A percentile compares a stretch with the other conserved stretches of the same genome.
These are phyloP conservation scores for Danionella dracula DNA, from an alignment of 2,797 vertebrate species.

Conservation along the genomic window DNA sequence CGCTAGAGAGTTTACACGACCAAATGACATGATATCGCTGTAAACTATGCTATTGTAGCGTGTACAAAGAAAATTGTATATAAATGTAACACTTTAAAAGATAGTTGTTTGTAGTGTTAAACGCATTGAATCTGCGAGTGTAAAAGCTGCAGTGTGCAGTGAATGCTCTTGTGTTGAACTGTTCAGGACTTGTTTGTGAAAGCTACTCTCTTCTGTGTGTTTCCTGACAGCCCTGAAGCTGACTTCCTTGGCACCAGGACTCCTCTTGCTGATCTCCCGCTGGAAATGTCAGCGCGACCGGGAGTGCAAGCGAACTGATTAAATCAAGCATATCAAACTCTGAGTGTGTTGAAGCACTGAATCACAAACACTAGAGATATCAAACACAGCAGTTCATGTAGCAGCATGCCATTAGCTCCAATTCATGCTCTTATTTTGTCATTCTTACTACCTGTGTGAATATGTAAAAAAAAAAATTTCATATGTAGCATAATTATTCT, in stretches of 20 bases:
- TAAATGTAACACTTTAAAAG: no score
- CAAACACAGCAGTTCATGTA: constrained; percentile 95
- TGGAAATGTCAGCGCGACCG: not conserved
- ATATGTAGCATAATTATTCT: constrained; percentile 75
- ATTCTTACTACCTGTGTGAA: constrained; percentile 77
- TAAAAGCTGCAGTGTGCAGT: no score
- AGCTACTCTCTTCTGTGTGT: not conserved
- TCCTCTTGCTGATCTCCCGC: not conserved
- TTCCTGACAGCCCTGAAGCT: constrained; percentile 68
- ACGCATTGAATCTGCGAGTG: no score
- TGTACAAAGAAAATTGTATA: no score
- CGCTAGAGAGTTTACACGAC: no score
- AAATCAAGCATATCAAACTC: constrained; percentile 77
- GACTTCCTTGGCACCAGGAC: constrained; percentile 54
- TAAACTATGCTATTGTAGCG: no score
- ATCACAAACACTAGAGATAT: constrained; percentile 89
- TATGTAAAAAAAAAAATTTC: constrained; percentile 59
- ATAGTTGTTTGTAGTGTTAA: no score
- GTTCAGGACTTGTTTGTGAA: no score
- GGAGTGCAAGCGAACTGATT: not conserved
- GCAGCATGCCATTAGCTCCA: constrained; percentile 95
- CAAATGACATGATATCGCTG: no score
- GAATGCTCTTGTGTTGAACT: no score
- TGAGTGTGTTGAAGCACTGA: constrained; percentile 87
- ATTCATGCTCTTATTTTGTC: constrained; percentile 64